These are phyloP conservation scores for Aquila chrysaetos DNA, from an alignment of 2,797 vertebrate species.

Conservation along the genomic window DNA sequence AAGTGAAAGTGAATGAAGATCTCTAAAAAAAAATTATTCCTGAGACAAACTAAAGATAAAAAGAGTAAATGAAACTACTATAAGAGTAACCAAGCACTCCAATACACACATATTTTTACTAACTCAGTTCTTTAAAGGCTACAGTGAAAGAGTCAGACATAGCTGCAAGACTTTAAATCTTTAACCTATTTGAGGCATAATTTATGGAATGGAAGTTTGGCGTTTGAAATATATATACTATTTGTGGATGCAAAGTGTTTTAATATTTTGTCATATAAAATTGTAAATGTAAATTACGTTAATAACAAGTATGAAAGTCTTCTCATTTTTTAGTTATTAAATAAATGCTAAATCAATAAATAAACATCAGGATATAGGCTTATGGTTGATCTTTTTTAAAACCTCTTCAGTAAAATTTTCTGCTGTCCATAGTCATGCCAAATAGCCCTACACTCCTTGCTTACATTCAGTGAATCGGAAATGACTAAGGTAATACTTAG, in stretches of 20 bases:
- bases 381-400: neutral
- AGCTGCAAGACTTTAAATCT: neutral
- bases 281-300: neutral
- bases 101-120: neutral
- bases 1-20: neutral
- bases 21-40: neutral
- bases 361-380: neutral
- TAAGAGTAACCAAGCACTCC: neutral
- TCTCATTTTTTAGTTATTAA: neutral
- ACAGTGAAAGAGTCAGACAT: neutral
- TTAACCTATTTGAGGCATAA: neutral
- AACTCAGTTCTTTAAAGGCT: neutral
- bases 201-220: neutral
- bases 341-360: neutral
- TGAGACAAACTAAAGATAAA: neutral
- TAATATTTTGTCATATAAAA: neutral
- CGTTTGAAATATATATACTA: neutral
- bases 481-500: neutral
- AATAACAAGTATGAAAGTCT: neutral
- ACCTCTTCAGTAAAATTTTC: neutral
- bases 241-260: neutral
- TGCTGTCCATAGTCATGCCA: neutral
- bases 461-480: neutral
- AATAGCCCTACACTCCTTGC: neutral
- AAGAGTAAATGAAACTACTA: neutral